phyloP scores from a whole-genome alignment of 2,797 vertebrate species.

The Pseudochaenichthys georgianus region DNA sequence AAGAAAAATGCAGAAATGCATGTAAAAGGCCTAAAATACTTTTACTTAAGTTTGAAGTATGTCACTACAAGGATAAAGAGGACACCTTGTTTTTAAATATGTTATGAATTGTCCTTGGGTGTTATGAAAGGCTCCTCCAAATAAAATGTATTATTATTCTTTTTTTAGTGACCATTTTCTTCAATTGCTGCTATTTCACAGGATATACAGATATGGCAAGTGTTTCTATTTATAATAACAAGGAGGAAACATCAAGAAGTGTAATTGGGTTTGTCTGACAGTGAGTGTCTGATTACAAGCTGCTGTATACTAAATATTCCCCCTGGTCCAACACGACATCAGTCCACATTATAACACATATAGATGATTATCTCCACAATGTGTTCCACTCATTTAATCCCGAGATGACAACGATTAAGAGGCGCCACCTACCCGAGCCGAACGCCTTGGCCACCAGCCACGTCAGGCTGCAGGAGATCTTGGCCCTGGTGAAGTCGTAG shows the following conservation, averaged over 20 bases:
- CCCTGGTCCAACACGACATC: constrained; percentile 7
- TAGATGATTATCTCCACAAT: constrained; percentile 6
- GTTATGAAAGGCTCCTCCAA: no score
- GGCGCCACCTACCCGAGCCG: constrained; percentile 92
- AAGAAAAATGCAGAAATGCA: not conserved
- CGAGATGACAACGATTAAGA: constrained; percentile 17
- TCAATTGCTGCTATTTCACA: not conserved
- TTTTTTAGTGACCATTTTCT: not conserved
- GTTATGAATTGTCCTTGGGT: no score
- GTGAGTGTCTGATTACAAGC: constrained; percentile 12
- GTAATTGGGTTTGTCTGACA: constrained; percentile 15
- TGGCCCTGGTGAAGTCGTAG: constrained; percentile 96
- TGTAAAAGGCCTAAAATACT: not conserved
- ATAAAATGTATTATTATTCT: not conserved
- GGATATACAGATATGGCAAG: not conserved
- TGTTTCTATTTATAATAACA: not conserved
- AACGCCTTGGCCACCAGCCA: constrained; percentile 99
- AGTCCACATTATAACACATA: constrained; percentile 15
- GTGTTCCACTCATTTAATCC: constrained; percentile 23
- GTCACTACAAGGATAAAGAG: not conserved
- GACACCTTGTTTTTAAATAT: not conserved
- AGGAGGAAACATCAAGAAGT: not conserved
- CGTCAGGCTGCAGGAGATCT: constrained; percentile 94
- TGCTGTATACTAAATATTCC: constrained; percentile 43
- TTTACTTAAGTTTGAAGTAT: not conserved